Percentiles rank a stretch among this genome's conserved stretches.
Evolutionary conservation across 2,888 invertebrate species (phyloP).

Genomic region (Microplitis deprimator): DNA sequence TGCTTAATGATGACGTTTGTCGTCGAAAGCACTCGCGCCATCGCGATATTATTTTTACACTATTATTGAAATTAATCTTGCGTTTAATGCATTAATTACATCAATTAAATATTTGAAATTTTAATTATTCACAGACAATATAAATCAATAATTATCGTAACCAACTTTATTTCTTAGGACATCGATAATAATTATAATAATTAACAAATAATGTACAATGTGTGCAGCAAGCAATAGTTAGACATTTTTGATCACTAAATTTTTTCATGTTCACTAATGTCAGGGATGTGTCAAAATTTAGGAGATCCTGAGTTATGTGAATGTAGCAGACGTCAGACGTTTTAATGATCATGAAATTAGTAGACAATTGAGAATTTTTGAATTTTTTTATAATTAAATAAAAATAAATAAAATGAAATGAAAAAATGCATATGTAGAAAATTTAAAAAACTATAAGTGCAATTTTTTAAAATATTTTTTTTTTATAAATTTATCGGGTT

Average conservation of each 20-base stretch:
- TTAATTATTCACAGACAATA: neutral
- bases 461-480: too few species aligned
- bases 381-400: too few species aligned
- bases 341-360: too few species aligned
- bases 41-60: conserved; percentile 62
- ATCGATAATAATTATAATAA: neutral
- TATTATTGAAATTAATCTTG: conserved; percentile 53
- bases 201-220: neutral
- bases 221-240: neutral
- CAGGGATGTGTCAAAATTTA: too few species aligned
- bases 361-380: too few species aligned
- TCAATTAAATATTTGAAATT: neutral
- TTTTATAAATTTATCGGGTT: too few species aligned
- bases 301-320: too few species aligned
- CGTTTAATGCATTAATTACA: conserved; percentile 37
- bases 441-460: too few species aligned
- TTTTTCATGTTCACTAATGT: neutral
- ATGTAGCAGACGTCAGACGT: neutral
- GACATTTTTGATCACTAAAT: neutral
- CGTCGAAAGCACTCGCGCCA: conserved; percentile 54
- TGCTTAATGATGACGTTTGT: conserved; percentile 55
- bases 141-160: neutral
- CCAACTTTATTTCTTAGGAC: neutral
- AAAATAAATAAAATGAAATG: too few species aligned
- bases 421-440: too few species aligned